Evolutionary conservation across 2,113 vertebrate species (phyloP), one percentile per base, ranked within the genome.

Genomic region (Danionella cerebrum): DNA sequence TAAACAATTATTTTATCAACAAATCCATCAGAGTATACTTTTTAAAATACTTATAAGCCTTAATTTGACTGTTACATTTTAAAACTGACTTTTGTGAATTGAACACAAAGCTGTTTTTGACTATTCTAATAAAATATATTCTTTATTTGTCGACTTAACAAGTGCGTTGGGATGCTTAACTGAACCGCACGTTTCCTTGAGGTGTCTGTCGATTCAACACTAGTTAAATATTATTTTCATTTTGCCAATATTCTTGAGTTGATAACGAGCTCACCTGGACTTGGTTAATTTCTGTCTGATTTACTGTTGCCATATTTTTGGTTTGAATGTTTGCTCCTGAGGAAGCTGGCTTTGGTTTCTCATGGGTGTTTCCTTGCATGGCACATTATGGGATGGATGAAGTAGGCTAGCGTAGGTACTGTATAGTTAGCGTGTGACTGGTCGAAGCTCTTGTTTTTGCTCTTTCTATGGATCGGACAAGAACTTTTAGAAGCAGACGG

Each of bases 401-500:
- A 60, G 25, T 41, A 13, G 11, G 57, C 45, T 60, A 41, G 39
- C 39, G 45, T 60, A 19, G 39, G 29, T 45, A 60, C 57, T 31
- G 57, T 25, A 59, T 42, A 27, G 31, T 29, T 25, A 13, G 25
- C 10, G 16, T 41, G 35, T 58, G 36, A 58, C 14, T 24, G 54
- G 54, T 24, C 35, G 6, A 4, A 41, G 13, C 35, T 21, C 10
- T 21, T 9, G 14, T 14, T 10, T 7, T 9, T 9, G 29, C 51
- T 38, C 71, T 67, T 66, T 66, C 60, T 69, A 53, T 53, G 51
- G 29, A 33, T 5, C 24, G 29, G 29, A 54, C 50, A 64, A 62
- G 67, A 66, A 70, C 67, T 70, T 72, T 76, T 65, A 69, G 66
- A 70, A 76, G 65, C 54, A 25, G 63, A 66, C 53, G 62, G 65